These are phyloP conservation scores for Trachelus troglodyta DNA, from an alignment of 2,888 invertebrate species.

Conservation along the genomic window DNA sequence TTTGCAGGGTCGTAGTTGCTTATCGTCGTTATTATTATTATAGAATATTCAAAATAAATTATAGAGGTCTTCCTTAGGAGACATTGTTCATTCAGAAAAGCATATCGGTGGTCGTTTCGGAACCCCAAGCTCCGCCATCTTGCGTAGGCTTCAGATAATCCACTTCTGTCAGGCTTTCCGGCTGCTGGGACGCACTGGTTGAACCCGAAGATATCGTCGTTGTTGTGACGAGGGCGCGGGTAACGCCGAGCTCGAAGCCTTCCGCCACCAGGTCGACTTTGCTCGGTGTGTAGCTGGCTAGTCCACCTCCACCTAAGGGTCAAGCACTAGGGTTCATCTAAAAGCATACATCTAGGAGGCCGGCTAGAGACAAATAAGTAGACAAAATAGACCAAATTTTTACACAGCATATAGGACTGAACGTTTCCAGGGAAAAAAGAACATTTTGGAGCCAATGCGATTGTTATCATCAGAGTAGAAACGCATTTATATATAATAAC, in stretches of 20 bases:
- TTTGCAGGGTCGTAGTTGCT: neutral
- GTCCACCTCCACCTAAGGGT: slow-evolving; percentile 59
- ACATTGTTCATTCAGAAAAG: slow-evolving; percentile 56
- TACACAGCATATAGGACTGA: neutral
- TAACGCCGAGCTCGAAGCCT: slow-evolving; percentile 84
- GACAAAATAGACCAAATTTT: neutral
- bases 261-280: slow-evolving; percentile 75
- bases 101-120: slow-evolving; percentile 66
- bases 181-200: slow-evolving; percentile 19
- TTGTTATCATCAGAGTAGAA: neutral
- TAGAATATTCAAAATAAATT: neutral
- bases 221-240: slow-evolving; percentile 69
- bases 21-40: neutral
- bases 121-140: slow-evolving; percentile 66
- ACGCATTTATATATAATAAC: neutral
- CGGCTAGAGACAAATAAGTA: neutral
- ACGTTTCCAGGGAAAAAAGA: neutral
- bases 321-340: slow-evolving; percentile 34
- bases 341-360: neutral
- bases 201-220: slow-evolving; percentile 42
- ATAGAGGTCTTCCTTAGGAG: neutral
- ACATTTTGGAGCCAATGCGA: neutral
- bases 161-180: slow-evolving; percentile 46
- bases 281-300: slow-evolving; percentile 87
- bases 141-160: slow-evolving; percentile 65